These are phyloP conservation scores for Hephaestus fuliginosus DNA, from an alignment of 2,797 vertebrate species.

Conservation along the genomic window DNA sequence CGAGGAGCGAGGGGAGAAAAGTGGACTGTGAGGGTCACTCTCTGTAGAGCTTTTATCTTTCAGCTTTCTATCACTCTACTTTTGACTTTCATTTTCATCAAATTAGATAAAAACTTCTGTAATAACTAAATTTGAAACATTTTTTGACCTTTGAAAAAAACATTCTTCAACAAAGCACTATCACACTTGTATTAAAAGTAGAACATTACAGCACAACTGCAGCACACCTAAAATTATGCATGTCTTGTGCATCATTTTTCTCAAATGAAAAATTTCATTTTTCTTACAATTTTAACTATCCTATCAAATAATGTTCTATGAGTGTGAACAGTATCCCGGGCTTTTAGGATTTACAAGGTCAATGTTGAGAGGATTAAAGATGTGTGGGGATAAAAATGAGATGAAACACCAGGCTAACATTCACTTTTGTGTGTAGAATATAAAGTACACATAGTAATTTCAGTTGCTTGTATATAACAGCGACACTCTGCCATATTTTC, in stretches of 20 bases:
- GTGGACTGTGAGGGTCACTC: neutral
- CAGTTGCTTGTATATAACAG: conserved; percentile 1
- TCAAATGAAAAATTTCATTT: neutral
- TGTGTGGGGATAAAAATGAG: neutral
- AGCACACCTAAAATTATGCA: neutral
- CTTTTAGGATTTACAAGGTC: neutral
- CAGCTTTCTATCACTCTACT: neutral
- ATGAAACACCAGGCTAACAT: neutral
- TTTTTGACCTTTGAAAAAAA: no score
- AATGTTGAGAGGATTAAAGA: neutral
- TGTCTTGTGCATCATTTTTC: neutral
- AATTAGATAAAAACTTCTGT: neutral
- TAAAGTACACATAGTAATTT: neutral
- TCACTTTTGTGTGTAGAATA: neutral
- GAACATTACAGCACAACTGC: neutral
- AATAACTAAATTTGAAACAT: no score
- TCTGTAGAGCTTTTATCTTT: neutral
- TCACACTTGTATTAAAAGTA: neutral
- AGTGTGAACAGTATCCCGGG: neutral
- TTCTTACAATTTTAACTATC: neutral
- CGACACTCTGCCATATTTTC: neutral
- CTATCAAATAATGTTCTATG: neutral
- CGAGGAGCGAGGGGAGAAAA: conserved; percentile 4
- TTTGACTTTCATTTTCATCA: neutral
- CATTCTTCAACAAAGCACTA: neutral